Evolutionary conservation across 2,113 vertebrate species (phyloP), one percentile per base, ranked within the genome.

Genomic region (Ictidomys tridecemlineatus): DNA sequence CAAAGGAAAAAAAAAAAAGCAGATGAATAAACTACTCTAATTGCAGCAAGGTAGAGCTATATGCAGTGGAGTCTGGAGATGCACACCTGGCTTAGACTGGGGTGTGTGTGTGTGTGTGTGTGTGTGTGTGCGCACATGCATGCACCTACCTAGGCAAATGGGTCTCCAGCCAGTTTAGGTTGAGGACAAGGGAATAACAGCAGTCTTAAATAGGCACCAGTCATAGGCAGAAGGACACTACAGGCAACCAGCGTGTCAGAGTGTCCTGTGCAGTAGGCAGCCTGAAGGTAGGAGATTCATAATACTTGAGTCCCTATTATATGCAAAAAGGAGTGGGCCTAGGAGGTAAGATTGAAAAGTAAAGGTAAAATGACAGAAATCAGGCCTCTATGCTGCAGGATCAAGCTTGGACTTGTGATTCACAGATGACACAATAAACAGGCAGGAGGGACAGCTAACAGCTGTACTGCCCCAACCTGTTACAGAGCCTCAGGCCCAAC

Each of bases 261-360:
- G 0, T 18, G 22, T 10, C 20, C 7, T 10, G 2, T 51, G 5
- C 8, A 14, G 17, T 9, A 3, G 8, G 39, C 5, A n/a, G 8
- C 51, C n/a, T 30, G 16, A 26, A 48, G 26, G 10, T 34, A 30
- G 24, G n/a, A 51, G 48, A 83, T 42, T 53, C 16, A 14, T 32
- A 26, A 9, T 17, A 1, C 34, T 3, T 30, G 32, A 45, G 30
- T 3, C 53, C 51, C 42, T 37, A 10, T 10, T 53, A 5, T 12
- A 17, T 34, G 7, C 28, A 53, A 61, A 61, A 32, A 8, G 1
- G 6, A 56, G 17, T 30, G 28, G 10, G 8, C 4, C 11, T 74
- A 14, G 24, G 11, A 51, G 13, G 39, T 42, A 20, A 56, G 28
- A 26, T 24, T 39, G 30, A 65, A 90, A 56, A 65, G 30, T n/a